Conservation (phyloP, 2,888 invertebrate genomes). For the Netelia virgata region DNA sequence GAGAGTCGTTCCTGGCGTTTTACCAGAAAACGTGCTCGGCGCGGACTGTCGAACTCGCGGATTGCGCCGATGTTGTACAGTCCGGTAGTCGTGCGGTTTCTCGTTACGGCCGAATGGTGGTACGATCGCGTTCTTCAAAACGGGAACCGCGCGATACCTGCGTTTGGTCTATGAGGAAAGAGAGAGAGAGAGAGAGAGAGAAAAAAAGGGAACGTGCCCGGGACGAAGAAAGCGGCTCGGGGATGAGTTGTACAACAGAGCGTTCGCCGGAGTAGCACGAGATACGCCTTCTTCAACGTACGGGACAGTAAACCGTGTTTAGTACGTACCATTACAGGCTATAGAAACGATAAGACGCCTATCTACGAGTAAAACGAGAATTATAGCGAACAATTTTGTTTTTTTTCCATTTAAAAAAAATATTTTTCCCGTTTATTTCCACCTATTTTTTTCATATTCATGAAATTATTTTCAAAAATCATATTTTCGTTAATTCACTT, state of each 20-base stretch:
- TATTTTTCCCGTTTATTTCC: no score
- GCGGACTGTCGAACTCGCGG: slow-evolving; percentile 10
- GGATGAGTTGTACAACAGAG: slow-evolving; percentile 16
- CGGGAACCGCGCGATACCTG: slow-evolving; percentile 40
- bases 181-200: background rate
- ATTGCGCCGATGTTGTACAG: slow-evolving; percentile 16
- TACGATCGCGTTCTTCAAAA: slow-evolving; percentile 50
- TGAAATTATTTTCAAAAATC: no score
- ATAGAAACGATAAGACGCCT: slow-evolving; percentile 21
- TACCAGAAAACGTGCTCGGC: slow-evolving; percentile 6
- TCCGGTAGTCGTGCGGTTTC: slow-evolving; percentile 56
- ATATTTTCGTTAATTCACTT: no score
- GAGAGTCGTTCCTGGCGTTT: slow-evolving; percentile 40
- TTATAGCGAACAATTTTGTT: background rate
- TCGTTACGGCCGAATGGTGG: slow-evolving; percentile 56
- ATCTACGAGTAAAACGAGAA: background rate
- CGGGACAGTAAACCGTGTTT: slow-evolving; percentile 38
- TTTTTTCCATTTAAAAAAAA: no score
- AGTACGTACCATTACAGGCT: slow-evolving; percentile 32
- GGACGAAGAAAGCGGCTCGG: background rate
- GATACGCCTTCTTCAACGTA: slow-evolving; percentile 6
- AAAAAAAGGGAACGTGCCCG: slow-evolving; percentile 3
- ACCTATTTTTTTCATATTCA: no score
- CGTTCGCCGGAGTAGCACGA: slow-evolving; percentile 13
- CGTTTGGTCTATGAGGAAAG: slow-evolving; percentile 11